Base-by-base conservation (phyloP, 2,888 invertebrate genomes). In the Litoditis marina region DNA sequence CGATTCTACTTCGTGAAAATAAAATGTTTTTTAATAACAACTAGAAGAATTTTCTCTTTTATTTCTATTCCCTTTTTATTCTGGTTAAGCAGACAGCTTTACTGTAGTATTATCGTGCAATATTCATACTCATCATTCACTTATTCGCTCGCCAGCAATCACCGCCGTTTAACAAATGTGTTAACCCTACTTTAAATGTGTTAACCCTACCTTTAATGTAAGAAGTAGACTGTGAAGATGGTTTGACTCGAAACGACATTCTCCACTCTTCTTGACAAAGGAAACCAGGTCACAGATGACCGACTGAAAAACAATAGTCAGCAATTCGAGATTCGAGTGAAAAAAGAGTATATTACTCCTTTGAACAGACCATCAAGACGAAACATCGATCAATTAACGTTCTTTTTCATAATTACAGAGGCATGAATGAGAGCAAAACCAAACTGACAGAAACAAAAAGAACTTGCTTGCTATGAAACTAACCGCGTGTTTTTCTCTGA, bases 191-290 rank as follows among this genome's bases (percentile, higher is more conserved):
- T n/a, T n/a, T n/a, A n/a, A n/a, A n/a, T n/a, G n/a, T n/a, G n/a
- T n/a, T n/a, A n/a, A n/a, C n/a, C n/a, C 8, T 44, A 62, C 66
- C 58, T 68, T 68, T 28, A 68, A 47, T 13, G 65, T 63, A 5
- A 59, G 46, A 16, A 68, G 31, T 44, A 68, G 16, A 32, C 61
- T 56, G 3, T 60, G 46, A 13, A 54, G 62, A 30, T 65, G 53
- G 22, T 63, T 63, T n/a, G 60, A 49, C 2, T 55, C 32, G 46
- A 69, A 69, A 31, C 50, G 39, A 19, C 60, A 56, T 5, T 46
- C 49, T 27, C 72, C 72, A 46, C 67, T 66, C 34, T 62, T 64
- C 27, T 72, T 68, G 3, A 72, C 52, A 28, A 72, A 72, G 13
- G 65, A 61, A 25, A 65, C 65, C 36, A 59, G 34, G 32, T 69